Conservation (phyloP, 2,888 invertebrate species). For the Pimpla rufipes region DNA sequence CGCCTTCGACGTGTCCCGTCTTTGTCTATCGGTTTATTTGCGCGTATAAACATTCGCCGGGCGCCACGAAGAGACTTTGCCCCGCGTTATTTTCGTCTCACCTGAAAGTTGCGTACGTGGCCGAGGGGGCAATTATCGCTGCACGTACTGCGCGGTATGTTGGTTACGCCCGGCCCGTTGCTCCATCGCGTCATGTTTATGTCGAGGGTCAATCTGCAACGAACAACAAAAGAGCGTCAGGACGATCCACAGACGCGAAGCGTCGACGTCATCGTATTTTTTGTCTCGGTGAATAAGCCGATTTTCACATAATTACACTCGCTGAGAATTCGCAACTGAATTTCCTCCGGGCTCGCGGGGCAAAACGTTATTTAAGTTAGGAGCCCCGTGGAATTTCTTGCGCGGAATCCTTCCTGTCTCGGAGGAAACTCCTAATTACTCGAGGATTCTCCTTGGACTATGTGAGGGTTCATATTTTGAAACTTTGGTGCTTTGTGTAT, state of each 20-base stretch:
- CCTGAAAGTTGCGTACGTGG: constrained; percentile 87
- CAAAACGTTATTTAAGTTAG: neutral
- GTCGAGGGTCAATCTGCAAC: constrained; percentile 85
- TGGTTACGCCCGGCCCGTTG: constrained; percentile 81
- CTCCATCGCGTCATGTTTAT: constrained; percentile 86
- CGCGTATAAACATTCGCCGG: neutral
- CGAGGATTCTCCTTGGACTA: neutral
- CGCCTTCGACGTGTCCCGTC: neutral
- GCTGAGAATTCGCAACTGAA: neutral
- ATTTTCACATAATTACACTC: neutral
- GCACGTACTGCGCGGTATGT: constrained; percentile 87
- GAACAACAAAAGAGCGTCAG: constrained; percentile 35
- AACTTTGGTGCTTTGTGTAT: neutral
- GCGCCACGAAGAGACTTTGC: neutral
- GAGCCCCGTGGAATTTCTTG: neutral
- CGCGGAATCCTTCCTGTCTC: too few species aligned
- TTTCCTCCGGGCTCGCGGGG: neutral
- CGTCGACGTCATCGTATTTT: neutral
- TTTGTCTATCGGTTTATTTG: neutral
- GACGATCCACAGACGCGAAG: constrained; percentile 9
- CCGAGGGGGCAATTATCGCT: constrained; percentile 88
- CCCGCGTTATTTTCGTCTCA: constrained; percentile 72
- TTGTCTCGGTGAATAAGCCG: neutral
- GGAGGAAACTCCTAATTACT: too few species aligned
- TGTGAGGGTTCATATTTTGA: neutral